Percentiles rank a stretch among this genome's conserved stretches.
phyloP scores from a whole-genome alignment of 2,888 invertebrate genomes.

The Idaea biselata region DNA sequence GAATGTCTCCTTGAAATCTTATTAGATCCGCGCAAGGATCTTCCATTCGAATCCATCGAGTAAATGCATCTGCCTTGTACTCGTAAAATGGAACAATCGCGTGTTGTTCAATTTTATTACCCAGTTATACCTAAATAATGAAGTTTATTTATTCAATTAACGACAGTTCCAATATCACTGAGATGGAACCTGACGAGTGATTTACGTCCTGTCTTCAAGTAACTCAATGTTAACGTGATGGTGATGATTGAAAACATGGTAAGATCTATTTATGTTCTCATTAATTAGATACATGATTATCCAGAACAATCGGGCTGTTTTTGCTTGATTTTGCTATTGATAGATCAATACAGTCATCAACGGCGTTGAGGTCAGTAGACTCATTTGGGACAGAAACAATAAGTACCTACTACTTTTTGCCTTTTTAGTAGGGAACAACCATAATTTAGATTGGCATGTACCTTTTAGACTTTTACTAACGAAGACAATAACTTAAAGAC shows the following conservation, averaged over 20 bases:
- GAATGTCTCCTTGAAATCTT: background rate
- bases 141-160: slow-evolving; percentile 78
- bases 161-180: slow-evolving; percentile 64
- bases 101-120: slow-evolving; percentile 68
- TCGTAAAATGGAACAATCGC: slow-evolving; percentile 72
- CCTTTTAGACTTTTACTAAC: too few relatives aligned
- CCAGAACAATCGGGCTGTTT: background rate
- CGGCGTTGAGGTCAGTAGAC: background rate
- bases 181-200: slow-evolving; percentile 49
- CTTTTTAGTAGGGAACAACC: too few relatives aligned
- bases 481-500: too few relatives aligned
- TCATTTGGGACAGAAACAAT: background rate
- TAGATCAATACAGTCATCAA: background rate
- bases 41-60: background rate
- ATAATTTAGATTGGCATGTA: too few relatives aligned
- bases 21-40: background rate
- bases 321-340: background rate
- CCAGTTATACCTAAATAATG: slow-evolving; percentile 53
- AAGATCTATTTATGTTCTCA: background rate
- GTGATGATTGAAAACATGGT: slow-evolving; percentile 19
- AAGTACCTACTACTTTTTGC: too few relatives aligned
- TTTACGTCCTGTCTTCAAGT: slow-evolving; percentile 45
- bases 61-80: slow-evolving; percentile 63
- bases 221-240: slow-evolving; percentile 27
- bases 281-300: background rate